Evolutionary conservation across 1,140 invertebrate genomes (phyloP).

Genomic region (Orchesella cincta): DNA sequence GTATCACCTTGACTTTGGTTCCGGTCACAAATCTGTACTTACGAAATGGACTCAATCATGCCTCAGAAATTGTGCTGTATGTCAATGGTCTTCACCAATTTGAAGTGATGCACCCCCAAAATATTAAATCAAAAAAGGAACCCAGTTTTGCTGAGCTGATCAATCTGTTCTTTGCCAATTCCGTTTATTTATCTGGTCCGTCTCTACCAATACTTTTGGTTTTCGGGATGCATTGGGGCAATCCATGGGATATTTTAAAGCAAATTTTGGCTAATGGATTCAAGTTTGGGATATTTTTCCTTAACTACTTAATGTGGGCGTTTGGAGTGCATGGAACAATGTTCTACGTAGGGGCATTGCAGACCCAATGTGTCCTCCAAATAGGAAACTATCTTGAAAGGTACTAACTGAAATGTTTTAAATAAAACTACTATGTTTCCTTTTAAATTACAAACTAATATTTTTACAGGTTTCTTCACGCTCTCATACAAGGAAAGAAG

Average conservation of each 20-base stretch:
- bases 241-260: background rate
- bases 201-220: background rate
- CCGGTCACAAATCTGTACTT: too few relatives aligned
- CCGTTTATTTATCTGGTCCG: background rate
- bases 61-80: background rate
- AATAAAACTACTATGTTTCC: background rate
- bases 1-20: too few relatives aligned
- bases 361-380: background rate
- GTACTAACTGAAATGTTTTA: background rate
- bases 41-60: background rate
- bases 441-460: background rate
- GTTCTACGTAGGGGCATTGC: background rate
- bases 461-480: background rate
- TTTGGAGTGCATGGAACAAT: background rate
- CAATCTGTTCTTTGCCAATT: background rate
- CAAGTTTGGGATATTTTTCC: background rate
- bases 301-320: background rate
- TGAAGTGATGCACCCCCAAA: background rate
- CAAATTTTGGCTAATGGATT: background rate
- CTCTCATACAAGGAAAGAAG: background rate
- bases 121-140: background rate
- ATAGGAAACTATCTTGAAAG: background rate
- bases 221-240: background rate
- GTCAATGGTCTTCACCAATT: background rate
- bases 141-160: background rate